phyloP scores from a whole-genome alignment of 2,888 invertebrate species.

The Callosobruchus maculatus region DNA sequence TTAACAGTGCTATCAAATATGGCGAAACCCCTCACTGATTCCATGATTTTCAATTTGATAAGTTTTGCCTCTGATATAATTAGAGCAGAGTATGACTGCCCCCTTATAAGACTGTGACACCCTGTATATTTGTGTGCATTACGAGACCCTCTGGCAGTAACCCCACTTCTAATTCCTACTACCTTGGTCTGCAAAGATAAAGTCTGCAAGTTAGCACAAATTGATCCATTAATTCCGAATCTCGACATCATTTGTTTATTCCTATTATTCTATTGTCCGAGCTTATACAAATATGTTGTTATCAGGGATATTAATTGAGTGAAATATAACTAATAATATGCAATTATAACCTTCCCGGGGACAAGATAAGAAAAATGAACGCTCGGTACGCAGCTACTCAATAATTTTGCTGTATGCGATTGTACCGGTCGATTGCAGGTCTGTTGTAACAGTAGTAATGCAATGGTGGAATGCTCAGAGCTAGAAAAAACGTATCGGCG shows the following conservation, averaged over 20 bases:
- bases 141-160: background rate
- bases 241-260: background rate
- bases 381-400: background rate
- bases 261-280: background rate
- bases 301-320: background rate
- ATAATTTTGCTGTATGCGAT: background rate
- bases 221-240: background rate
- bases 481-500: background rate
- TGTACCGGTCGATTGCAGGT: background rate
- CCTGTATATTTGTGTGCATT: background rate
- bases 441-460: background rate
- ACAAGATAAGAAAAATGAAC: background rate
- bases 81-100: too few species aligned
- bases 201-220: background rate
- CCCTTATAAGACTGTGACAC: too few species aligned
- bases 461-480: background rate
- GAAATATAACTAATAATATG: background rate
- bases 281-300: background rate
- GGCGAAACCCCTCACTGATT: too few species aligned
- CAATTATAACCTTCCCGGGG: background rate
- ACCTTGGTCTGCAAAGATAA: background rate
- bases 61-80: too few species aligned
- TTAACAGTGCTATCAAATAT: too few species aligned
- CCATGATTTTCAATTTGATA: too few species aligned
- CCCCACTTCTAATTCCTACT: background rate